Conservation (phyloP, 1,140 invertebrate species). For the Dermatophagoides farinae region DNA sequence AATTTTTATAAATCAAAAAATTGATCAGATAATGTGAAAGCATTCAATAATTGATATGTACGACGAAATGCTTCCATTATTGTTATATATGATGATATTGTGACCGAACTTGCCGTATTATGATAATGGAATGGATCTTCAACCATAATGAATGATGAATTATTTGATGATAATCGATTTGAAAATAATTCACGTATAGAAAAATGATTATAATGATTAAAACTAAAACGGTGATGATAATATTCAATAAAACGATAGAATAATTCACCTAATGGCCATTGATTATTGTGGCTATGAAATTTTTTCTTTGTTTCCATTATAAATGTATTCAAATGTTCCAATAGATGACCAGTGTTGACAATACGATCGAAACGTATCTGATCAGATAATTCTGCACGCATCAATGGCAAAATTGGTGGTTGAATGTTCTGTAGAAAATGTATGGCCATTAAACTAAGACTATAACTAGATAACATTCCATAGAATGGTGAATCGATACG, state of each 20-base stretch:
- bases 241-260: slow-evolving; percentile 71
- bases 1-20: no score
- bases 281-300: slow-evolving; percentile 38
- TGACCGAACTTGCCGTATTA: slow-evolving; percentile 75
- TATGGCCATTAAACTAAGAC: slow-evolving; percentile 81
- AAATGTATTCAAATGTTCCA: not conserved
- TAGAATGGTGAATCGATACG: slow-evolving; percentile 86
- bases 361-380: not conserved
- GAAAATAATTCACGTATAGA: slow-evolving; percentile 49
- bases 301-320: slow-evolving; percentile 13
- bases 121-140: slow-evolving; percentile 87
- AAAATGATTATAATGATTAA: slow-evolving; percentile 52
- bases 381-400: slow-evolving; percentile 34
- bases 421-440: slow-evolving; percentile 66
- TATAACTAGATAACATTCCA: slow-evolving; percentile 87
- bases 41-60: no score
- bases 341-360: not conserved
- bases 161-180: slow-evolving; percentile 43
- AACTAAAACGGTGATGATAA: slow-evolving; percentile 57
- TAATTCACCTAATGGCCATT: slow-evolving; percentile 56
- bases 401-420: slow-evolving; percentile 60
- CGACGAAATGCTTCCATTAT: no score
- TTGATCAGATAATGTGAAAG: no score
- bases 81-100: no score
- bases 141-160: slow-evolving; percentile 79